phyloP scores from a whole-genome alignment of 2,113 vertebrate genomes.

The Sorex araneus region DNA sequence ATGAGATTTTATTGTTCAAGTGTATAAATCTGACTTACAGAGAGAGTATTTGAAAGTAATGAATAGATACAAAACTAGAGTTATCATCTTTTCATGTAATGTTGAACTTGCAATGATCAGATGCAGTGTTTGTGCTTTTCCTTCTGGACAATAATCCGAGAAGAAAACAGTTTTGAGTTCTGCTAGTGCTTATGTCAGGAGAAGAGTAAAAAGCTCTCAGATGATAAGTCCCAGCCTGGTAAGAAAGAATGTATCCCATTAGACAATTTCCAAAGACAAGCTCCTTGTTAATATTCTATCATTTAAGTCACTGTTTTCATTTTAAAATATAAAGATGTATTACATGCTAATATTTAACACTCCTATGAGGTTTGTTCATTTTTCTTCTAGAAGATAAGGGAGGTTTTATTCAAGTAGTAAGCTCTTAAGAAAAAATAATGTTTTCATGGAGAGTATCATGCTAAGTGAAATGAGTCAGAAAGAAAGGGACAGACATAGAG shows the following conservation, averaged over 20 bases:
- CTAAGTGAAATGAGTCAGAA: too few species aligned
- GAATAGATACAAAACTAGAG: slow-evolving; percentile 49
- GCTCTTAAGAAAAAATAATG: slow-evolving; percentile 61
- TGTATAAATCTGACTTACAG: neutral
- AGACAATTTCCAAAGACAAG: neutral
- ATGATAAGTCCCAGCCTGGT: neutral
- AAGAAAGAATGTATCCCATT: neutral
- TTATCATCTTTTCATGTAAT: slow-evolving; percentile 43
- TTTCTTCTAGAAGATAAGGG: slow-evolving; percentile 21
- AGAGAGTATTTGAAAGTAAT: slow-evolving; percentile 53
- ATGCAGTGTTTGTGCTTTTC: slow-evolving; percentile 45
- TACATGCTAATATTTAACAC: slow-evolving; percentile 18
- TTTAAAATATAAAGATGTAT: slow-evolving; percentile 58
- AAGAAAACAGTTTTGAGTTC: slow-evolving; percentile 33
- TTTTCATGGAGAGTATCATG: too few species aligned
- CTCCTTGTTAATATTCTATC: neutral
- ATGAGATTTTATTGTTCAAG: slow-evolving; percentile 54
- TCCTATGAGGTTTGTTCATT: slow-evolving; percentile 47
- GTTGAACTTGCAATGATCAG: neutral
- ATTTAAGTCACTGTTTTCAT: slow-evolving; percentile 50
- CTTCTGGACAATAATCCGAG: slow-evolving; percentile 33
- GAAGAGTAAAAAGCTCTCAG: neutral
- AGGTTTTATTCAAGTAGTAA: slow-evolving; percentile 11
- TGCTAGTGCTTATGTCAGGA: neutral
- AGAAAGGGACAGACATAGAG: too few species aligned